A percentile compares a stretch with the other conserved stretches of the same genome.
Evolutionary conservation across 2,797 vertebrate genomes (phyloP).

Genomic region (Echeneis naucrates): DNA sequence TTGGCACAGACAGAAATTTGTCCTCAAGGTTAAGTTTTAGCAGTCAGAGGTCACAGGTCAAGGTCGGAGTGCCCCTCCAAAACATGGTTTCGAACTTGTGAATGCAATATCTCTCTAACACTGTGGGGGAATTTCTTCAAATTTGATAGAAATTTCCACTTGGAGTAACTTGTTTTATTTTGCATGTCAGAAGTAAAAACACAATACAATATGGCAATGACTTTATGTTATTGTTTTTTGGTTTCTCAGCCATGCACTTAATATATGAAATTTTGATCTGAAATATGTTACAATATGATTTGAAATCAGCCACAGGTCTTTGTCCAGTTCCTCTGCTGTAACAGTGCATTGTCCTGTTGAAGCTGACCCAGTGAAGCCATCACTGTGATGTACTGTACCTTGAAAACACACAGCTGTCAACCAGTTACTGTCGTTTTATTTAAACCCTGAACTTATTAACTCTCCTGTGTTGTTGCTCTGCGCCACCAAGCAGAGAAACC

Average conservation of each 20-base stretch:
- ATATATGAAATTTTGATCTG: conserved; percentile 2
- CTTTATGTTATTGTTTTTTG: background rate
- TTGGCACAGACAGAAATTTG: too few species aligned
- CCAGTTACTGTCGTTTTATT: conserved; percentile 67
- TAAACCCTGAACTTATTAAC: conserved; percentile 76
- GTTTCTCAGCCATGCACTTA: conserved; percentile 7
- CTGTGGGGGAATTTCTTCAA: too few species aligned
- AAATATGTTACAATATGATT: conserved; percentile 28
- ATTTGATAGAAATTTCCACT: too few species aligned
- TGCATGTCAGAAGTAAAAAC: too few species aligned
- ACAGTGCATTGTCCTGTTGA: conserved; percentile 48
- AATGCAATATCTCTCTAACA: too few species aligned
- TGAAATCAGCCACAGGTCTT: conserved; percentile 28
- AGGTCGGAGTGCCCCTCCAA: too few species aligned
- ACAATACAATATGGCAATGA: too few species aligned
- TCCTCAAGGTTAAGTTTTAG: too few species aligned
- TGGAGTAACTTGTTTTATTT: too few species aligned
- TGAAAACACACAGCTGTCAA: conserved; percentile 49
- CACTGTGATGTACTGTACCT: conserved; percentile 48
- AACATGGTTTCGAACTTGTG: too few species aligned
- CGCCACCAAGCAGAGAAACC: conserved; percentile 69
- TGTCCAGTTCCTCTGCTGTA: conserved; percentile 12
- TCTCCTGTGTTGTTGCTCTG: conserved; percentile 72
- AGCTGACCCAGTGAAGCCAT: conserved; percentile 41
- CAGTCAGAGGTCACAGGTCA: too few species aligned